Base-by-base conservation (phyloP, 2,797 vertebrate genomes). In the Myripristis jacobus region DNA sequence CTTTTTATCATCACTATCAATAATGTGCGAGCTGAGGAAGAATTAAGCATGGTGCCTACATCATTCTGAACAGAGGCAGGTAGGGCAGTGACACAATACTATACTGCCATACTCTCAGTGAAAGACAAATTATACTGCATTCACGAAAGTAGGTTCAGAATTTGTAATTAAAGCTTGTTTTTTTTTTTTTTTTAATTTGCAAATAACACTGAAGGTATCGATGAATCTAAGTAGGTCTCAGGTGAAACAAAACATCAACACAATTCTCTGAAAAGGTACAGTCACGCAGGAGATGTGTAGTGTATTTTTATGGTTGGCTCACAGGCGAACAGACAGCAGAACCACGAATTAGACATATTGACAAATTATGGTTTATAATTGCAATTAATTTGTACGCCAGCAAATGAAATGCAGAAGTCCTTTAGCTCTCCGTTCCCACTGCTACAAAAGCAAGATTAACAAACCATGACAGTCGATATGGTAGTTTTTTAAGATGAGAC, bases 1-100 rank as follows among this genome's bases (percentile, higher is more conserved):
- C 56, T 79, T 92, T 91, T 88, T 86, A 90, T 89, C 86, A 70
- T 85, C 81, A 71, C 86, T 83, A 88, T 87, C 83, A 89, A 88
- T 87, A 88, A 85, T 18, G 55, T 29, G 62, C 21, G 41, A 50
- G 67, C 66, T 0, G 50, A 50, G 66, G 60, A 76, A 53, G 82
- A 87, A 89, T 78, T 77, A 79, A 82, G 66, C 72, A 44, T 46
- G 18, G 62, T 65, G 60, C 13, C 65, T 16, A 48, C 47, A 43
- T 67, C 75, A 47, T 13, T 52, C 63, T 31, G 68, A 70, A 70
- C 57, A 36, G 46, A 18, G 29, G 56, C 79, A 75, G 80, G 75
- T 66, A 70, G 71, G 43, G 65, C 77, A 75, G 31, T 53, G 65
- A 68, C 68, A 56, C 47, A 31, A 61, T 36, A 25, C 73, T n/a